Evolutionary conservation across 1,140 invertebrate species (phyloP).

Genomic region (Drosophila saltans): DNA sequence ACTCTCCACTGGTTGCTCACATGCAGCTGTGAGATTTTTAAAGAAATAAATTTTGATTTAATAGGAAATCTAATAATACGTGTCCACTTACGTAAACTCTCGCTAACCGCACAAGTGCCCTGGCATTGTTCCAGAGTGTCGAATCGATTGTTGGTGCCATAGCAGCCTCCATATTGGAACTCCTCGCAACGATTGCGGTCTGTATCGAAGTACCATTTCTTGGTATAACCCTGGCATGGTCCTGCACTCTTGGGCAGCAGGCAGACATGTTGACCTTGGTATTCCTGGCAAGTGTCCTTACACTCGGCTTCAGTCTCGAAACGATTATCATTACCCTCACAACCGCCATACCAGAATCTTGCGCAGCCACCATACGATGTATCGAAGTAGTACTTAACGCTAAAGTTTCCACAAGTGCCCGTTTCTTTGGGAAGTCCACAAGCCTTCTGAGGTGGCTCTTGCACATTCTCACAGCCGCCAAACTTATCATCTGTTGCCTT

Average conservation of each 20-base stretch:
- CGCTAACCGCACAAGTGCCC: conserved; percentile 88
- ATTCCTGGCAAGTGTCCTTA: conserved; percentile 92
- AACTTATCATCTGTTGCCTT: conserved; percentile 92
- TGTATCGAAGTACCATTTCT: conserved; percentile 93
- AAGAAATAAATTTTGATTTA: no score
- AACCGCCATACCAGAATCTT: conserved; percentile 97
- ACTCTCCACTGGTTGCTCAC: conserved; percentile 89
- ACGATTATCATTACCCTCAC: conserved; percentile 94
- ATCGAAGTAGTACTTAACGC: conserved; percentile 95
- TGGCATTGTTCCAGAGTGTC: conserved; percentile 92
- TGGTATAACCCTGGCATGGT: conserved; percentile 91
- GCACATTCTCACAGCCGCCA: conserved; percentile 90
- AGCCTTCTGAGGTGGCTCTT: conserved; percentile 87
- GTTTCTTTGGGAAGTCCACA: conserved; percentile 90
- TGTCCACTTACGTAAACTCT: conserved; percentile 86
- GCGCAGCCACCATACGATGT: conserved; percentile 94
- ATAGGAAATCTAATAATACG: neutral
- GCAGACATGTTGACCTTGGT: conserved; percentile 92
- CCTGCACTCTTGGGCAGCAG: conserved; percentile 92
- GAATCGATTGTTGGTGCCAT: conserved; percentile 96
- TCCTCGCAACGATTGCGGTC: conserved; percentile 90
- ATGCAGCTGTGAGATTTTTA: conserved; percentile 87
- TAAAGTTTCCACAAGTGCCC: conserved; percentile 92
- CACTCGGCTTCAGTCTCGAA: conserved; percentile 95
- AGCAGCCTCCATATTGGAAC: conserved; percentile 92